Conservation (phyloP, 2,797 vertebrate genomes). For the Buceros bicornis region DNA sequence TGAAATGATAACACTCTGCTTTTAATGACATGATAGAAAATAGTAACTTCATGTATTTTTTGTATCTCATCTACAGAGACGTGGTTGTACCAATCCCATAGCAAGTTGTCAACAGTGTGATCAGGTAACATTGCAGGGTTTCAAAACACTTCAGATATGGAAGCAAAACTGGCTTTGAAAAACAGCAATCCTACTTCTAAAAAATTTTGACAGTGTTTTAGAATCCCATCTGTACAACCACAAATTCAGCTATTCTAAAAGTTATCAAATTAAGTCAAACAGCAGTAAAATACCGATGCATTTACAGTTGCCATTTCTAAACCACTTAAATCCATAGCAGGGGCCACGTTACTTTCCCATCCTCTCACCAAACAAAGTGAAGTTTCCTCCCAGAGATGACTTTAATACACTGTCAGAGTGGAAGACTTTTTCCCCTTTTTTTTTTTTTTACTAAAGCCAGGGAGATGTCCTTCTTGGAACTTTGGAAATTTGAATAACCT, state of each 20-base stretch:
- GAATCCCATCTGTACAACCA: background rate
- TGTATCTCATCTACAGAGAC: background rate
- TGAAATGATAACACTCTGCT: background rate
- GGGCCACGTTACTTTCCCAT: background rate
- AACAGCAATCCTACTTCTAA: background rate
- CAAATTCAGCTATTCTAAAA: background rate
- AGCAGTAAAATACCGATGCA: background rate
- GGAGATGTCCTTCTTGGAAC: background rate
- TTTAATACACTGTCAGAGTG: background rate
- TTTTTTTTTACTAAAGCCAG: background rate
- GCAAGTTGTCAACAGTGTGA: background rate
- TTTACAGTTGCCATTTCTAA: background rate
- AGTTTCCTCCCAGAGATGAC: background rate
- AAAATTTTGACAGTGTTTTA: background rate
- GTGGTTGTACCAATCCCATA: background rate
- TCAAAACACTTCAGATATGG: background rate
- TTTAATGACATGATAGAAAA: background rate
- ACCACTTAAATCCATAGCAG: background rate
- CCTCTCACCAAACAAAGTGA: background rate
- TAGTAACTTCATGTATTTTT: background rate
- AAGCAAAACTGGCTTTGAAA: background rate
- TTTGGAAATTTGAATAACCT: background rate
- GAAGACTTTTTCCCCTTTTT: background rate
- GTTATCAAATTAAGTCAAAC: background rate
- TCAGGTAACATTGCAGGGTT: background rate